Evolutionary conservation across 2,113 vertebrate genomes (phyloP).

Genomic region (Perca schrenkii): DNA sequence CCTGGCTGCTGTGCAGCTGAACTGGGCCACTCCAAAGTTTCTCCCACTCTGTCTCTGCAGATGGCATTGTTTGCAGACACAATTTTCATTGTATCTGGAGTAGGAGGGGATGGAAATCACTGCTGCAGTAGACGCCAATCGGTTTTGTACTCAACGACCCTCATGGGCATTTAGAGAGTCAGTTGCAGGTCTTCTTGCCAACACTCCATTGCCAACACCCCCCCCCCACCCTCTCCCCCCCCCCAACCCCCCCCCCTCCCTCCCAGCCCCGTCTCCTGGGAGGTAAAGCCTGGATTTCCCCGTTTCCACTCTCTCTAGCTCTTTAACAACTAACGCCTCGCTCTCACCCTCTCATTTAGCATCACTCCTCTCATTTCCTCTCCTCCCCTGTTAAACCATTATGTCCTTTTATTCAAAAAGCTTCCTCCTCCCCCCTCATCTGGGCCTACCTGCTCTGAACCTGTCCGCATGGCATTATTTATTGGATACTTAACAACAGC

Average conservation of each 20-base stretch:
- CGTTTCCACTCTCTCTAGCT: conserved; percentile 78
- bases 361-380: conserved; percentile 77
- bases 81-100: conserved; percentile 82
- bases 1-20: conserved; percentile 63
- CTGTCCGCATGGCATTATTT: neutral
- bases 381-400: conserved; percentile 70
- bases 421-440: conserved; percentile 33
- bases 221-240: neutral
- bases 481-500: neutral
- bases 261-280: conserved; percentile 61
- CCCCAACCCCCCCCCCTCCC: neutral
- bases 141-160: conserved; percentile 72
- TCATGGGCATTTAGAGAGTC: conserved; percentile 40
- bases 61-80: conserved; percentile 82
- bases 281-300: conserved; percentile 84
- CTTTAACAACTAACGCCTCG: conserved; percentile 68
- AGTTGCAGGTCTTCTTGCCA: conserved; percentile 26
- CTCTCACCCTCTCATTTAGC: conserved; percentile 81
- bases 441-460: conserved; percentile 39
- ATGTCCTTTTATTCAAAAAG: conserved; percentile 60
- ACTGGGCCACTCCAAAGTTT: conserved; percentile 68
- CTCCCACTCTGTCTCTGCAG: conserved; percentile 79
- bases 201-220: too few species aligned
- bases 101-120: conserved; percentile 77
- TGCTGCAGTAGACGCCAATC: conserved; percentile 56